phyloP scores from a whole-genome alignment of 2,888 invertebrate species.

The Synergus gifuensis region DNA sequence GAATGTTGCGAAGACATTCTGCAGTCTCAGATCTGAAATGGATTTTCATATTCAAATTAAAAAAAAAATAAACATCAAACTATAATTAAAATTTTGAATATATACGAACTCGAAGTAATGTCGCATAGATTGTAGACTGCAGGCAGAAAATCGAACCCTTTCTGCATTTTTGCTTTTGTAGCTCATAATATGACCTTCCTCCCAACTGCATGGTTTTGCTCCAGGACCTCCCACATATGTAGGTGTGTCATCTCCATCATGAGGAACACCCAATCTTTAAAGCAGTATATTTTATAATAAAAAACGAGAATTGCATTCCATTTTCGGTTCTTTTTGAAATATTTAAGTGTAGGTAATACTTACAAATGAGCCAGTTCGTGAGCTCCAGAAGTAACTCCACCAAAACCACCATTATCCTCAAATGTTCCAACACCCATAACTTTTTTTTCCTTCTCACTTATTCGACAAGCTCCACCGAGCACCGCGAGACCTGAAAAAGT shows the following conservation, averaged over 20 bases:
- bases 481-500: neutral
- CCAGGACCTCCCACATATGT: slow-evolving; percentile 44
- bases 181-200: slow-evolving; percentile 66
- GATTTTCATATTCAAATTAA: neutral
- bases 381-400: slow-evolving; percentile 68
- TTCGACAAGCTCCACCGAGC: neutral
- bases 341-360: slow-evolving; percentile 48
- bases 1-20: slow-evolving; percentile 90
- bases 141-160: neutral
- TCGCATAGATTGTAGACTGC: neutral
- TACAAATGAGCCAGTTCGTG: slow-evolving; percentile 73
- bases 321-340: no score
- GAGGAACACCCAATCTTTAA: slow-evolving; percentile 67
- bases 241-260: slow-evolving; percentile 58
- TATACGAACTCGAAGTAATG: neutral
- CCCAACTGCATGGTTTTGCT: slow-evolving; percentile 35
- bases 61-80: neutral
- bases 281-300: neutral
- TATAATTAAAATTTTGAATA: neutral
- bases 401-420: slow-evolving; percentile 71
- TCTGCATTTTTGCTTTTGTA: neutral
- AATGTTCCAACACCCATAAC: slow-evolving; percentile 65
- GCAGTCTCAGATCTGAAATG: neutral
- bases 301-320: neutral
- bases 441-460: neutral